Evolutionary conservation across 2,797 vertebrate genomes (phyloP).

Genomic region (Fratercula arctica): DNA sequence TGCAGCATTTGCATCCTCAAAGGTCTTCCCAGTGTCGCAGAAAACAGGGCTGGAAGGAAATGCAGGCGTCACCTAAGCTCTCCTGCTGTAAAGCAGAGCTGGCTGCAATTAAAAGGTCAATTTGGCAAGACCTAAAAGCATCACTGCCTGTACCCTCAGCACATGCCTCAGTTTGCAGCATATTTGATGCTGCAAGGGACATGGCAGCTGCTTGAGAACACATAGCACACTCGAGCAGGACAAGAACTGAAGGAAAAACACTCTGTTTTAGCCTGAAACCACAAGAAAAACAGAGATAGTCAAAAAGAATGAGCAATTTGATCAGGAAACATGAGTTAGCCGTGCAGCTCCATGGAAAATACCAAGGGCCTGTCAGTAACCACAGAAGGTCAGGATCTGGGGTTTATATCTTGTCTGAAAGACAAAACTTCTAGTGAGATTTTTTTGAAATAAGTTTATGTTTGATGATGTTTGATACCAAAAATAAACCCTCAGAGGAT

Average conservation of each 20-base stretch:
- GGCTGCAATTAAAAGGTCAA: not conserved
- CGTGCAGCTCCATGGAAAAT: constrained; percentile 20
- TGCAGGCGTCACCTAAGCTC: not conserved
- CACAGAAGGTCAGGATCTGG: not conserved
- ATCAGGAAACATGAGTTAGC: constrained; percentile 28
- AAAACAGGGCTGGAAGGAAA: not conserved
- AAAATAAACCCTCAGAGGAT: not conserved
- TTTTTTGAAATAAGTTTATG: not conserved
- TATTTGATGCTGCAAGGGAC: not conserved
- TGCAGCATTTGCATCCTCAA: not conserved
- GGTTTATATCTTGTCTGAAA: constrained; percentile 23
- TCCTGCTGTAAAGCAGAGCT: not conserved
- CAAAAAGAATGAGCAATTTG: constrained; percentile 24
- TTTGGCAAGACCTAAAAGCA: not conserved
- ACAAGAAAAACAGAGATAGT: constrained; percentile 18
- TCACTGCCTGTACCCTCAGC: not conserved
- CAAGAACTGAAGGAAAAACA: not conserved
- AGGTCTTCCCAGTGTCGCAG: not conserved
- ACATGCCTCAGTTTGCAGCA: not conserved
- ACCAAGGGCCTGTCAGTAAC: not conserved
- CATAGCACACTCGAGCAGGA: not conserved
- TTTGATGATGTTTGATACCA: not conserved
- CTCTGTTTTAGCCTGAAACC: constrained; percentile 14
- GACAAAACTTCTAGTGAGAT: not conserved
- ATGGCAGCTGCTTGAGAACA: not conserved